These are phyloP conservation scores for Pantherophis alleghaniensis DNA, from an alignment of 2,797 vertebrate genomes.

Conservation along the genomic window DNA sequence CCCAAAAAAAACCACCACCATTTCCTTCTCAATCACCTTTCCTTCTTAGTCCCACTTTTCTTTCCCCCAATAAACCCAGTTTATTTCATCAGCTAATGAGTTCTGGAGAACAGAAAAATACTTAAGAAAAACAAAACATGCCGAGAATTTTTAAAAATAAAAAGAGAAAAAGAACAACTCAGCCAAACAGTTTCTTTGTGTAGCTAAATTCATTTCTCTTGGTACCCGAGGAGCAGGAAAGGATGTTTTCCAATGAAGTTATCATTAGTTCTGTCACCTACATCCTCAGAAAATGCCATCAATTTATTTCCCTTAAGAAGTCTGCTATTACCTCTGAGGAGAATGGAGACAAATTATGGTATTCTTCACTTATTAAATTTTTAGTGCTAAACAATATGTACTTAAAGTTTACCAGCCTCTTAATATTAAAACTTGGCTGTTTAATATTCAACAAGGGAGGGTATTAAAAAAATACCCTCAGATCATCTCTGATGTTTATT, in stretches of 20 bases:
- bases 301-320: constrained; percentile 47
- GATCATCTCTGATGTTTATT: constrained; percentile 36
- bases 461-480: neutral
- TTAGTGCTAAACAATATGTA: constrained; percentile 36
- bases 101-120: constrained; percentile 2
- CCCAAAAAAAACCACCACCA: neutral
- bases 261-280: constrained; percentile 38
- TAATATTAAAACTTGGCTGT: constrained; percentile 28
- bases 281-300: constrained; percentile 9
- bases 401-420: constrained; percentile 40
- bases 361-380: constrained; percentile 45
- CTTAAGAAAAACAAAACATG: neutral
- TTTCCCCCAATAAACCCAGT: neutral
- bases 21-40: neutral
- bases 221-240: constrained; percentile 11
- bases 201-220: constrained; percentile 13
- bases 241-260: constrained; percentile 31
- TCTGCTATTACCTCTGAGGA: constrained; percentile 10
- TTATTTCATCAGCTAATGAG: neutral
- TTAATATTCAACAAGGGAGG: constrained; percentile 47
- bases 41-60: neutral
- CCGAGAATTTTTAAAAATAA: neutral
- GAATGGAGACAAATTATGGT: constrained; percentile 42
- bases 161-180: neutral
- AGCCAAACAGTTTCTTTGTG: neutral